These are phyloP conservation scores for Dysidea cf. avara DNA, from an alignment of 37 sponge, comb jelly and placozoan species.

Conservation along the genomic window DNA sequence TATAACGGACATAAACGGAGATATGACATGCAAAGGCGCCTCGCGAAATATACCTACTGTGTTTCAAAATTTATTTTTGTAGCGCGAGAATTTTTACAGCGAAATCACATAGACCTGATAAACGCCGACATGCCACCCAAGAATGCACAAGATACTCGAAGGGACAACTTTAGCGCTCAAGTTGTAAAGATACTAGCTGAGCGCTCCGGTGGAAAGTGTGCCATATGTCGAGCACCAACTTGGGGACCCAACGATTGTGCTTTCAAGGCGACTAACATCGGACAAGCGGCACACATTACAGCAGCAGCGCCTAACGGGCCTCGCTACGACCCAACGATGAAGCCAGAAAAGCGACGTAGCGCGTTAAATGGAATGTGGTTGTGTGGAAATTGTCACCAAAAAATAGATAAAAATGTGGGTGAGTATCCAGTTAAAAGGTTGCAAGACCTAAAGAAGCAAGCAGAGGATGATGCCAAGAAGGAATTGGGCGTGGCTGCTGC, in stretches of 20 bases:
- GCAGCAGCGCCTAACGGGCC: conserved; percentile 73
- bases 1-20: too few relatives aligned
- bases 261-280: conserved; percentile 38
- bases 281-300: conserved; percentile 72
- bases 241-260: conserved; percentile 62
- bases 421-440: conserved; percentile 24
- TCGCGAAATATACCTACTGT: too few relatives aligned
- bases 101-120: too few relatives aligned
- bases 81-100: too few relatives aligned
- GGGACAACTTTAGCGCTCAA: conserved; percentile 52
- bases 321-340: conserved; percentile 61
- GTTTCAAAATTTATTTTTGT: too few relatives aligned
- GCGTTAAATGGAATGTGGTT: conserved; percentile 67
- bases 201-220: conserved; percentile 62
- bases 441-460: conserved; percentile 33
- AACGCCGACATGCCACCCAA: too few relatives aligned
- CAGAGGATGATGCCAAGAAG: conserved; percentile 46
- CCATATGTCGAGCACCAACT: conserved; percentile 46
- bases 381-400: conserved; percentile 64
- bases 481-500: conserved; percentile 37
- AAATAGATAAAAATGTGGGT: conserved; percentile 49
- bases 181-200: conserved; percentile 37
- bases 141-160: neutral
- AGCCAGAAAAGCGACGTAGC: conserved; percentile 40
- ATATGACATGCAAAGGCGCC: too few relatives aligned